A percentile compares a stretch with the other conserved stretches of the same genome.
phyloP scores from a whole-genome alignment of 2,113 vertebrate species.

The Chionis minor region DNA sequence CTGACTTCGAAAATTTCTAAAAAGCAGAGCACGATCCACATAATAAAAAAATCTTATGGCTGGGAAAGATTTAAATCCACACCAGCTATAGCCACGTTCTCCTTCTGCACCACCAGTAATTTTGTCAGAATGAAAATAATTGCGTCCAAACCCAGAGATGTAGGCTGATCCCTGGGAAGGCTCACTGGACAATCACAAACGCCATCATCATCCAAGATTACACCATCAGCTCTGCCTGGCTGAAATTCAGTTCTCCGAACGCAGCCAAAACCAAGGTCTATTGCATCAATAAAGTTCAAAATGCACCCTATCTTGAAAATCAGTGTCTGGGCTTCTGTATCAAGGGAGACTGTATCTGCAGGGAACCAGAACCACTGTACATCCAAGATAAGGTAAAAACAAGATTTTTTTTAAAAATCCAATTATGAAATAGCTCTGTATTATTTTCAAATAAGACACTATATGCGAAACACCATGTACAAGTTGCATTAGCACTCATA shows the following conservation, averaged over 20 bases:
- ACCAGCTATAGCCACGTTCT: neutral
- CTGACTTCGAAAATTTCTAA: neutral
- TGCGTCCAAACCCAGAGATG: neutral
- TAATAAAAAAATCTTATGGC: neutral
- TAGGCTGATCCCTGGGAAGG: neutral
- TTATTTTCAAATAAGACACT: neutral
- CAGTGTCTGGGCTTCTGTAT: neutral
- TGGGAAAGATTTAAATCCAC: neutral
- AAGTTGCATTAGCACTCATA: neutral
- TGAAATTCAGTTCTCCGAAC: conserved; percentile 18
- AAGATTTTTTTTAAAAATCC: neutral
- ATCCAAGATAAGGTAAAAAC: neutral
- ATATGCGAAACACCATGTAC: neutral
- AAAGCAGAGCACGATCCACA: neutral
- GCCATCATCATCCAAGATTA: neutral
- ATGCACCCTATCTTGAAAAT: neutral
- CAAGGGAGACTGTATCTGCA: neutral
- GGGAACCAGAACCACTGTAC: neutral
- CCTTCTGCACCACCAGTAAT: neutral
- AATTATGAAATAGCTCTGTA: neutral
- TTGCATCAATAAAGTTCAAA: neutral
- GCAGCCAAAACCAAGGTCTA: neutral
- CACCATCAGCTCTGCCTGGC: neutral
- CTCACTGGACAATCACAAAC: conserved; percentile 21
- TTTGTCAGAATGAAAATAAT: neutral